Base-by-base conservation (phyloP, 2,888 invertebrate species). In the Troglohyphantes excavatus region DNA sequence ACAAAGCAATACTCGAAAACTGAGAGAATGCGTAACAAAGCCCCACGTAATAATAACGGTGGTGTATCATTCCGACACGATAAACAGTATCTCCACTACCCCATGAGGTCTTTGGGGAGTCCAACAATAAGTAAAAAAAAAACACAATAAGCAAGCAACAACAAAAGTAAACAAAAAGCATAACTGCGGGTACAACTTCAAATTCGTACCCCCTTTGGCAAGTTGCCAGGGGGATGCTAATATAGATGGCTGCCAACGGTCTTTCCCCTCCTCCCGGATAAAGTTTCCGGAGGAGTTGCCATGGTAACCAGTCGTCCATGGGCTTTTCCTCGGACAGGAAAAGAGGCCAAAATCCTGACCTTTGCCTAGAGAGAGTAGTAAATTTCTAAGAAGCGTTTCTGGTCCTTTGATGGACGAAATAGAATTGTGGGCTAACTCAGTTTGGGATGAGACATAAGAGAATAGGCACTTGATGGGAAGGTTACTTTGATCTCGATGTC, bases 271-370 rank as follows among this genome's bases (percentile, higher is more conserved):
- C 19, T 68, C 63, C 26, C 43, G 53, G 27, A 46, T 67, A 73
- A 73, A 81, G 73, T 81, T 87, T 81, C 87, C 81, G 79, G 87
- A 46, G 63, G 29, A 65, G 87, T 81, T 87, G 17, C 87, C 53
- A 87, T 87, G 81, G 70, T 27, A 81, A 87, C 81, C 17, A 39
- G 26, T 61, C 70, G 70, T 82, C 70, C 82, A n/a, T 11, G 43
- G 73, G 33, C 39, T 33, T 33, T 53, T 76, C 63, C 53, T 61
- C 23, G 84, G 67, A 53, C 75, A 67, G 65, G 67, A 84, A 75
- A 84, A 75, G 84, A 65, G 84, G 73, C 29, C 73, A 83, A 26
- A 17, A 43, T 70, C 61, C 23, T 84, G 84, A 84, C 75, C 75
- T 84, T 70, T 84, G 67, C 46, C 33, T 61, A 83, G 39, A 83